Base-by-base conservation (phyloP, 2,113 vertebrate genomes). In the Lepidothrix coronata region DNA sequence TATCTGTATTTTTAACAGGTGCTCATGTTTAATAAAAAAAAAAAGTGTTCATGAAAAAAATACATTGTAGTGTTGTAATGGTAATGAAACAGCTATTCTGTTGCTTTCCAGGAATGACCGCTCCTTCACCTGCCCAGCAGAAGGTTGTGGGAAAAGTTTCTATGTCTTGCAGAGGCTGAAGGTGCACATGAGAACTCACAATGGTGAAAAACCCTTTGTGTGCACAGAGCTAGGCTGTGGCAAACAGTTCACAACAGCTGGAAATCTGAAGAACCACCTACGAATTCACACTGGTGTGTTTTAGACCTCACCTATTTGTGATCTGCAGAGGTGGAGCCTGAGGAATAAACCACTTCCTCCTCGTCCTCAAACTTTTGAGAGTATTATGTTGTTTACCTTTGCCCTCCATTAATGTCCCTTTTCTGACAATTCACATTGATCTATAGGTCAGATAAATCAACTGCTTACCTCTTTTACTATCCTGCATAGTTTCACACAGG, bases 131-230 rank as follows among this genome's bases (percentile, higher is more conserved):
- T 99, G 99, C 58, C 98, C 98, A 41, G 99, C 99, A 24, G 99
- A 99, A 97, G 99, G 99, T 81, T 99, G 99, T 97, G 99, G 99
- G 58, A 99, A 99, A 97, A 99, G 99, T 76, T 99, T 99, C 98
- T 99, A 99, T 5, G 99, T 99, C 71, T 98, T 99, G 30, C 99
- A 99, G 98, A 98, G 99, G 95, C 97, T 99, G 94, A 99, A 99
- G 96, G 99, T 99, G 55, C 99, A 99, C 98, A 99, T 99, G 99
- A 98, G 99, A 95, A 99, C 99, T n/a, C 99, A 99, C 96, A 99
- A 99, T 33, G 99, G 99, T 14, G 99, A 99, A 97, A 99, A 99
- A 90, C 99, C 99, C 43, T 99, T 99, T 95, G 98, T 98, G 96
- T 99, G 99, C 97, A 98, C 98, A 7, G 99, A 99, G 97, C 98